These are phyloP conservation scores for Pituophis catenifer DNA, from an alignment of 2,113 vertebrate species.

Conservation along the genomic window DNA sequence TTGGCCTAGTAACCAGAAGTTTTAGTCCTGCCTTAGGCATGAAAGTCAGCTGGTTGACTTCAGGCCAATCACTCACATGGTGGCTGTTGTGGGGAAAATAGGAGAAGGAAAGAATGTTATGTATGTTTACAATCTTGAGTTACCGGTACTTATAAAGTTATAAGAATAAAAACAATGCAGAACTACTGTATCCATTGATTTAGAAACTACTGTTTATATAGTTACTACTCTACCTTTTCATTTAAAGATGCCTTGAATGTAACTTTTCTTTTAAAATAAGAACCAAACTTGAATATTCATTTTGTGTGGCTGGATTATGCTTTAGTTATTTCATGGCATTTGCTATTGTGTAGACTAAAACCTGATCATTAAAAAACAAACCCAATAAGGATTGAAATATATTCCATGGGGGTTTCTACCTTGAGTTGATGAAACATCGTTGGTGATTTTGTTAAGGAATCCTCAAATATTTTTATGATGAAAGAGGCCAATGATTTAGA, in stretches of 20 bases:
- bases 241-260: neutral
- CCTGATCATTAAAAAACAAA: neutral
- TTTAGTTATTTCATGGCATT: neutral
- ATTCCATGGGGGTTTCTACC: neutral
- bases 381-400: neutral
- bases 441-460: neutral
- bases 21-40: neutral
- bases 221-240: neutral
- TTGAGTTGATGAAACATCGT: neutral
- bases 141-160: neutral
- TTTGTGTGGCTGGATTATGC: neutral
- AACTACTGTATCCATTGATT: neutral
- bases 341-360: neutral
- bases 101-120: neutral
- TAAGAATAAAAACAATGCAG: neutral
- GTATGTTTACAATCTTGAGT: neutral
- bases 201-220: neutral
- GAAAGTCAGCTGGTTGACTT: neutral
- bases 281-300: neutral
- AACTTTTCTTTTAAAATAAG: neutral
- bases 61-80: no score
- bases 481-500: constrained; percentile 4
- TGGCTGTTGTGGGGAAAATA: neutral
- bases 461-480: neutral
- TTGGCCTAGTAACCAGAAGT: neutral